These are phyloP conservation scores for Galagoides demidoff DNA, from an alignment of 2,797 vertebrate genomes.

Conservation along the genomic window DNA sequence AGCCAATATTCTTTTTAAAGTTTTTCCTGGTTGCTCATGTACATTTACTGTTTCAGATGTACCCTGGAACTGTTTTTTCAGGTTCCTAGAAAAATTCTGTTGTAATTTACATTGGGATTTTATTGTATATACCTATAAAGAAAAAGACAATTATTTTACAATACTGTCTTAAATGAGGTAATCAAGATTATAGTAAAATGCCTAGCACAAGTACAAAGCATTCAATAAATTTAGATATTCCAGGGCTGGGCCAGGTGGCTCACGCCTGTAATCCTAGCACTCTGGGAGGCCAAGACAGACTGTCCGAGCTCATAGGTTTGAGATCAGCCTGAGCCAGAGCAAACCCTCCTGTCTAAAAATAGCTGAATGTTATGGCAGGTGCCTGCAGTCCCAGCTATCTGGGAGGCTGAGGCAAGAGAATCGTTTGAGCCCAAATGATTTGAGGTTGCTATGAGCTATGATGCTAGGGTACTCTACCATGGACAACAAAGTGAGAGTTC, in stretches of 20 bases:
- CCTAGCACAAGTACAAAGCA: background rate
- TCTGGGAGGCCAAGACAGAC: too few species aligned
- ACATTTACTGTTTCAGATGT: slow-evolving; percentile 1
- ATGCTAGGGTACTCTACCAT: too few species aligned
- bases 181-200: background rate
- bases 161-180: background rate
- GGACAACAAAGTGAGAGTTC: too few species aligned
- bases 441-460: too few species aligned
- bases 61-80: background rate
- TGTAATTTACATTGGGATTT: background rate
- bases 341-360: too few species aligned
- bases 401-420: too few species aligned
- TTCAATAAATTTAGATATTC: slow-evolving; percentile 14
- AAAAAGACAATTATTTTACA: slow-evolving; percentile 43
- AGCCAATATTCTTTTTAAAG: background rate
- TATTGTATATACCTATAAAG: background rate
- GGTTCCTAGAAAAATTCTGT: background rate
- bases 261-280: too few species aligned
- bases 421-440: too few species aligned
- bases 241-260: background rate
- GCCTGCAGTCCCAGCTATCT: too few species aligned
- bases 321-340: too few species aligned
- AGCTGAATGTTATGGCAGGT: too few species aligned
- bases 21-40: background rate
- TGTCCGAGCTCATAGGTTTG: too few species aligned